Percentiles rank a stretch among this genome's conserved stretches.
These are phyloP conservation scores for Metacarcinus magister DNA, from an alignment of 2,888 invertebrate species.

Conservation along the genomic window DNA sequence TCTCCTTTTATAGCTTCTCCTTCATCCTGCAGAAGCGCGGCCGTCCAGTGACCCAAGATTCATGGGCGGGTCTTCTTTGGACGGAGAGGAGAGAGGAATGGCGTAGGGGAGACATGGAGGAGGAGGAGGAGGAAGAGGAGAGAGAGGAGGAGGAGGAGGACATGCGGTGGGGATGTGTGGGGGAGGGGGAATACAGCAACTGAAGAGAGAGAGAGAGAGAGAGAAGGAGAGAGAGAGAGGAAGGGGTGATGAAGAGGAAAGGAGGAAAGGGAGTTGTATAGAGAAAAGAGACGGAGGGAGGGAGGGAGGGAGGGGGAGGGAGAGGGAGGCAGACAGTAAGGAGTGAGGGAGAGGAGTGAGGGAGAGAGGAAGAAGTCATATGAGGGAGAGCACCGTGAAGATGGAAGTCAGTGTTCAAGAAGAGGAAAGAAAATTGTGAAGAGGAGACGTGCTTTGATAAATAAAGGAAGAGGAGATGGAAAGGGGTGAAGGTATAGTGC, in stretches of 20 bases:
- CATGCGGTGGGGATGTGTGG: background rate
- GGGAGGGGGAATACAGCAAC: background rate
- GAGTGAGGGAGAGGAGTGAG: background rate
- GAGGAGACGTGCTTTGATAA: background rate
- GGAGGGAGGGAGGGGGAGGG: background rate
- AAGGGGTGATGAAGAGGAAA: no score
- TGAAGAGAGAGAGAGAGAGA: background rate
- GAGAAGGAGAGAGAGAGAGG: background rate
- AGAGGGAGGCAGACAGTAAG: background rate
- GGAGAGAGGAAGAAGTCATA: constrained; percentile 44
- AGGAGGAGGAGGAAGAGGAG: constrained; percentile 8
- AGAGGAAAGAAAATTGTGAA: constrained; percentile 51
- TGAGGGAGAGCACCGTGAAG: background rate
- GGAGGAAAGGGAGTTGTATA: background rate
- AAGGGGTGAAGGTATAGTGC: background rate
- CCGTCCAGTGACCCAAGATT: constrained; percentile 80
- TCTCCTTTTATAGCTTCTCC: constrained; percentile 80
- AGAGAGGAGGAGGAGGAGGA: background rate
- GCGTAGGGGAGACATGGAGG: constrained; percentile 33
- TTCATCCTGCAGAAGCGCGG: constrained; percentile 76
- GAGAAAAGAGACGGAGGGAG: background rate
- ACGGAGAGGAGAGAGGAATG: constrained; percentile 51
- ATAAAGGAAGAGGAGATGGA: background rate
- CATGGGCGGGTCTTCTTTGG: constrained; percentile 74
- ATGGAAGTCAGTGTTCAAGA: background rate